phyloP scores from a whole-genome alignment of 37 sponge, comb jelly and placozoan species.

The Bolinopsis microptera region DNA sequence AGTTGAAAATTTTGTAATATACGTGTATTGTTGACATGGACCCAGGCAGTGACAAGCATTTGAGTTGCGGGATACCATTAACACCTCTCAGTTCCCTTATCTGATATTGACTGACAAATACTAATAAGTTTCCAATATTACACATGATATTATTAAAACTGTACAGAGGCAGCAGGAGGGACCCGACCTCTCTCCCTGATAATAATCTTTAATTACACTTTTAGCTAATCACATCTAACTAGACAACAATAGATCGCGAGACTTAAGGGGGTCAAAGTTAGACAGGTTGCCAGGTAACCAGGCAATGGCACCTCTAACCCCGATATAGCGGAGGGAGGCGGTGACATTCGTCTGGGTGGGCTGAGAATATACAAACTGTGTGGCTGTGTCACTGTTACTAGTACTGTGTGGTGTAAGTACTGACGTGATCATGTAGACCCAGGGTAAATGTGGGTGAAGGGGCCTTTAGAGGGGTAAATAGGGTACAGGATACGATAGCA shows the following conservation, averaged over 20 bases:
- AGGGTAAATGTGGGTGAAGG: no score
- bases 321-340: background rate
- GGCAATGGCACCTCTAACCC: background rate
- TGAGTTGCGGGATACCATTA: background rate
- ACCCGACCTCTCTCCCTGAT: background rate
- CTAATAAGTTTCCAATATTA: background rate
- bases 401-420: no score
- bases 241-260: background rate
- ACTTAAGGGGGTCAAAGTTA: background rate
- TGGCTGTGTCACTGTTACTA: no score
- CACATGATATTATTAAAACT: background rate
- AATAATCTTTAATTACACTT: background rate
- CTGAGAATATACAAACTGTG: no score
- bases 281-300: background rate
- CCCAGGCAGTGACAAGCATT: background rate
- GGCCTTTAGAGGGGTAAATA: no score
- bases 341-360: background rate
- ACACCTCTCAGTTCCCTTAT: background rate
- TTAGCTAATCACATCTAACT: background rate
- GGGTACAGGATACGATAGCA: no score
- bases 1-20: background rate
- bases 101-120: background rate
- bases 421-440: no score
- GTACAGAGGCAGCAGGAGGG: no score
- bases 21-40: background rate